Evolutionary conservation across 2,888 invertebrate species (phyloP).

Genomic region (Miltochrista miniata): DNA sequence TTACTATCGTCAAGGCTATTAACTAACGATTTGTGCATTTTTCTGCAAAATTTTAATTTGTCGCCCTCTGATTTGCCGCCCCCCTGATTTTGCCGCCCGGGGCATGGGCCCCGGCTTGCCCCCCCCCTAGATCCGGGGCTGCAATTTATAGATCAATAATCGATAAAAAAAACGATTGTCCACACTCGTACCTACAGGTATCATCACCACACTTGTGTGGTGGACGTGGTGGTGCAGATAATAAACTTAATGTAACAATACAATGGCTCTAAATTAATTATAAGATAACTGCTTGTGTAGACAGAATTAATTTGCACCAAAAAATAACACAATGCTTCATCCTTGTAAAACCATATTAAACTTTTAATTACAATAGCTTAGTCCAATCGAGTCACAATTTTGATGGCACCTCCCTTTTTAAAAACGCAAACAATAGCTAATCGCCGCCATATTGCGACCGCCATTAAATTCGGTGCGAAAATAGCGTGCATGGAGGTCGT

Average conservation of each 20-base stretch:
- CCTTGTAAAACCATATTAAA: constrained; percentile 22
- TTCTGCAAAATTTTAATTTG: too few relatives aligned
- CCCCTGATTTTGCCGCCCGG: too few relatives aligned
- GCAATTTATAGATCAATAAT: constrained; percentile 1
- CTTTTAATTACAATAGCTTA: constrained; percentile 16
- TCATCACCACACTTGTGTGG: too few relatives aligned
- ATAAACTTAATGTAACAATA: too few relatives aligned
- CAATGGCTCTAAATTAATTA: not conserved
- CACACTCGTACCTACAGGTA: not conserved
- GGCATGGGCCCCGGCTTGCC: too few relatives aligned
- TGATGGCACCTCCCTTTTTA: constrained; percentile 21
- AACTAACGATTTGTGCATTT: too few relatives aligned
- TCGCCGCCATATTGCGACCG: constrained; percentile 34
- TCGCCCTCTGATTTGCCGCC: too few relatives aligned
- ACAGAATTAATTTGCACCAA: not conserved
- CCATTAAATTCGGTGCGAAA: constrained; percentile 36
- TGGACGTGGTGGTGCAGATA: too few relatives aligned
- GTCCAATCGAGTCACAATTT: constrained; percentile 22
- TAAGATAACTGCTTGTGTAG: too few relatives aligned
- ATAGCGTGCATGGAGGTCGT: constrained; percentile 66
- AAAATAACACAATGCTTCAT: constrained; percentile 9
- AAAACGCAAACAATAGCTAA: constrained; percentile 37
- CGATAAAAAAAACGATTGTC: not conserved
- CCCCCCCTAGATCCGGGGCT: too few relatives aligned
- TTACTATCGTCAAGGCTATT: too few relatives aligned